Conservation (phyloP, 2,113 vertebrate genomes). For the Amazona vittata region DNA sequence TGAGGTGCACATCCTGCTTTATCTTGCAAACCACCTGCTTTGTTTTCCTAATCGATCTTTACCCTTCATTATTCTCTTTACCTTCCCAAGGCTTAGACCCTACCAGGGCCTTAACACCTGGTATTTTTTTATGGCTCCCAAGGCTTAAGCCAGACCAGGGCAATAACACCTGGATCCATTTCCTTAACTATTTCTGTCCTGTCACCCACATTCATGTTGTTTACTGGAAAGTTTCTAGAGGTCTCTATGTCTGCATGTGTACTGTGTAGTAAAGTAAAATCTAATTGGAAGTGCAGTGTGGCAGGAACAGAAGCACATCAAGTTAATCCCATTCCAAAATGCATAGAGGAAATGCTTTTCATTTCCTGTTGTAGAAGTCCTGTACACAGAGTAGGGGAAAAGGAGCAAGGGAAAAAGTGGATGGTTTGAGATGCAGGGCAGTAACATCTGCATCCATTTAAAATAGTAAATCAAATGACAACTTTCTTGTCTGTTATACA, state of each 20-base stretch:
- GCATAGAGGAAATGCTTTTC: background rate
- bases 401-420: background rate
- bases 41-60: too few relatives aligned
- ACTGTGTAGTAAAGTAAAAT: background rate
- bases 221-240: background rate
- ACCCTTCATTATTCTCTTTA: too few relatives aligned
- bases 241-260: background rate
- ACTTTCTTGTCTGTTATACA: background rate
- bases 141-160: too few relatives aligned
- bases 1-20: too few relatives aligned
- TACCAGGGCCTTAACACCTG: too few relatives aligned
- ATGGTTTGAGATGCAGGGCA: background rate
- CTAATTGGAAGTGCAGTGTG: background rate
- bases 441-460: background rate
- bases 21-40: too few relatives aligned
- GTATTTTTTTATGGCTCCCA: too few relatives aligned
- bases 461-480: background rate
- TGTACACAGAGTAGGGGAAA: background rate
- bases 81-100: too few relatives aligned
- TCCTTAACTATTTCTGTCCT: too few relatives aligned
- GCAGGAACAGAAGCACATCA: background rate
- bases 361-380: background rate
- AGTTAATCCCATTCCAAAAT: background rate
- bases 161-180: too few relatives aligned
- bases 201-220: background rate